phyloP scores from a whole-genome alignment of 2,797 vertebrate species.

The Synanceia verrucosa region DNA sequence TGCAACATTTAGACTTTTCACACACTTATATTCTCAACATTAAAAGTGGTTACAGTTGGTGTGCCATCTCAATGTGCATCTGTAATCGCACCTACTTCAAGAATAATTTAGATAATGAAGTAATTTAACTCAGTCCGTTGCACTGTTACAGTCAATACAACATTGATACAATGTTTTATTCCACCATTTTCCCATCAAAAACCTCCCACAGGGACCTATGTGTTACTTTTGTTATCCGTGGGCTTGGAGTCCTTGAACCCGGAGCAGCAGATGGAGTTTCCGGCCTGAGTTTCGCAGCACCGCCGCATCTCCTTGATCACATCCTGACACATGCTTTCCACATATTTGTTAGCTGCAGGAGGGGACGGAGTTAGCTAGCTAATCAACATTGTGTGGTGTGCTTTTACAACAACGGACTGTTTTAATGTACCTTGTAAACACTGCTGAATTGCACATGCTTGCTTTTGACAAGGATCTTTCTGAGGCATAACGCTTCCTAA shows the following conservation, averaged over 20 bases:
- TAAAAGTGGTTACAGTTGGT: neutral
- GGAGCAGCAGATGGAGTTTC: slow-evolving; percentile 73
- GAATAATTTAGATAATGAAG: neutral
- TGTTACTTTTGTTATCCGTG: slow-evolving; percentile 17
- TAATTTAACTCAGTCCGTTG: neutral
- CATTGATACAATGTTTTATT: neutral
- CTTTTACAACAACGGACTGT: neutral
- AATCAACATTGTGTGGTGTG: neutral
- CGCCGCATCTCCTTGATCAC: slow-evolving; percentile 74
- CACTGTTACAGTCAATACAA: neutral
- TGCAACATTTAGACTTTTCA: neutral
- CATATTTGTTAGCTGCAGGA: slow-evolving; percentile 71
- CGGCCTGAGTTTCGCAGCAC: slow-evolving; percentile 57
- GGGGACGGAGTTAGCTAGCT: neutral
- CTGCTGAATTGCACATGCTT: slow-evolving; percentile 76
- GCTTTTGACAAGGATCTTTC: slow-evolving; percentile 78
- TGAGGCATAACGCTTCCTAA: slow-evolving; percentile 67
- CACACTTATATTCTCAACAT: neutral
- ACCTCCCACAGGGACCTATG: neutral
- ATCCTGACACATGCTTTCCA: slow-evolving; percentile 74
- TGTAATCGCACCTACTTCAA: neutral
- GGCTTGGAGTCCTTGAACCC: slow-evolving; percentile 67
- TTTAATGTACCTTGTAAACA: slow-evolving; percentile 75
- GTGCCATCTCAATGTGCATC: neutral
- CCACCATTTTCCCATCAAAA: neutral